Evolutionary conservation across 2,113 vertebrate genomes (phyloP).

Genomic region (Phaethon lepturus): DNA sequence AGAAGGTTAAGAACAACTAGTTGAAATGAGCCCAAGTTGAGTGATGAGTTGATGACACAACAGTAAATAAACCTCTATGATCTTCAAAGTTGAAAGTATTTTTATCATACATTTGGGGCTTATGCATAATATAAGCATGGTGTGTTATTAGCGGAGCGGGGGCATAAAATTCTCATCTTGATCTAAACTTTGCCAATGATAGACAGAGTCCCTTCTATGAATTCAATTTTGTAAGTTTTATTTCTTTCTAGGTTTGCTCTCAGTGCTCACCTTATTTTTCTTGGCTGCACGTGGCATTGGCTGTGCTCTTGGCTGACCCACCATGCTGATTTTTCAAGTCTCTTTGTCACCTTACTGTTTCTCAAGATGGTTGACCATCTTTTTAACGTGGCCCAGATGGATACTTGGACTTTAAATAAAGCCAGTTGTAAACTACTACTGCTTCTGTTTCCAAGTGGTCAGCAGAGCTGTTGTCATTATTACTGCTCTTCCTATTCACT

Average conservation of each 20-base stretch:
- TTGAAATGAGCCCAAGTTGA: not conserved
- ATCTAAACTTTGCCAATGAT: not conserved
- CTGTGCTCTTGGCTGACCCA: not conserved
- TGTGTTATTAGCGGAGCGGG: not conserved
- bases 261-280: not conserved
- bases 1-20: not conserved
- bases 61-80: not conserved
- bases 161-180: not conserved
- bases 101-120: not conserved
- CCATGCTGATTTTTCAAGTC: not conserved
- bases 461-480: not conserved
- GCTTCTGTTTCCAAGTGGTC: not conserved
- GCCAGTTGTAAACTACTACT: not conserved
- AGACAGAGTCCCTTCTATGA: rapidly evolving
- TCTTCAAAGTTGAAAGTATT: not conserved
- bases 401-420: not conserved
- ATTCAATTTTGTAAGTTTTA: no score
- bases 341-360: not conserved
- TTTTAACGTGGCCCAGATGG: not conserved
- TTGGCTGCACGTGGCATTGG: not conserved
- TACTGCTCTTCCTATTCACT: not conserved
- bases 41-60: not conserved
- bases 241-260: not conserved
- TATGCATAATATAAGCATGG: not conserved
- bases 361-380: not conserved